Conservation (phyloP, 2,888 invertebrate genomes). For the Cistogaster globosa region DNA sequence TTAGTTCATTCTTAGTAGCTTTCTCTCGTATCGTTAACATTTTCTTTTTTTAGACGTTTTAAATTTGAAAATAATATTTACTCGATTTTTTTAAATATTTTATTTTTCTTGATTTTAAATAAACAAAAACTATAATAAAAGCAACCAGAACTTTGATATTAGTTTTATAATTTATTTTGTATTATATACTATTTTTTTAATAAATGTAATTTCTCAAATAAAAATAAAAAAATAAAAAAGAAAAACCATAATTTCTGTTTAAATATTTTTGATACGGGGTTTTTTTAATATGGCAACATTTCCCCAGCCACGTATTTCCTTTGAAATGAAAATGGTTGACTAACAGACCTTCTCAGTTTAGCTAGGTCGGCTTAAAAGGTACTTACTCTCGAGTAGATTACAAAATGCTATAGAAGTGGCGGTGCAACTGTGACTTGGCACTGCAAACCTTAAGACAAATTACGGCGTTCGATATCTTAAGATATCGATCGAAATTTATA, state of each 20-base stretch:
- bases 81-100: background rate
- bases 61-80: constrained; percentile 21
- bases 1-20: constrained; percentile 26
- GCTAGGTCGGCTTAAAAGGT: too few relatives aligned
- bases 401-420: too few relatives aligned
- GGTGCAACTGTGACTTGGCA: too few relatives aligned
- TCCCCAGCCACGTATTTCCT: background rate
- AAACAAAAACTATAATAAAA: constrained; percentile 20
- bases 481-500: too few relatives aligned
- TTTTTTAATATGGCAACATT: too few relatives aligned
- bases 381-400: too few relatives aligned
- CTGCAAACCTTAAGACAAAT: too few relatives aligned
- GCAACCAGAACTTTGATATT: constrained; percentile 65
- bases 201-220: constrained; percentile 69
- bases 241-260: background rate
- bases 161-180: constrained; percentile 71
- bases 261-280: too few relatives aligned
- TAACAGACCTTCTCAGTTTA: too few relatives aligned
- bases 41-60: constrained; percentile 3
- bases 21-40: background rate
- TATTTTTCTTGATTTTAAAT: constrained; percentile 6
- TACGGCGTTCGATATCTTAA: too few relatives aligned
- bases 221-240: constrained; percentile 48
- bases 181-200: constrained; percentile 66
- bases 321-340: too few relatives aligned